phyloP scores from a whole-genome alignment of 2,113 vertebrate species.

The Chaetops frenatus region DNA sequence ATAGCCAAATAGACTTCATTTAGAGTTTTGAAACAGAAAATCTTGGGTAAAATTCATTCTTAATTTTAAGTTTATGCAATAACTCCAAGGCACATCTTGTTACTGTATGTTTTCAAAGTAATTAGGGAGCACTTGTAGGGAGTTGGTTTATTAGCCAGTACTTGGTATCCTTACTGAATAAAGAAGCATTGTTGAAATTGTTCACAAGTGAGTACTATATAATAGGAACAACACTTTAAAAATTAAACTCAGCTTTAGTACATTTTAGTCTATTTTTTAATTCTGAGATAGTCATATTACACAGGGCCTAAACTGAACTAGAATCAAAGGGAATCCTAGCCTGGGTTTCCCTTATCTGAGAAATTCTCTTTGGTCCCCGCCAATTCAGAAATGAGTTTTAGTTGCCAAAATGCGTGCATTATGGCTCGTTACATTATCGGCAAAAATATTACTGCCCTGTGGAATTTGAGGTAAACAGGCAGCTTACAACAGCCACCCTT shows the following conservation, averaged over 20 bases:
- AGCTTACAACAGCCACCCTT: background rate
- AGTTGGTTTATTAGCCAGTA: background rate
- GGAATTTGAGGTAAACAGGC: background rate
- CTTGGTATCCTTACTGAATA: background rate
- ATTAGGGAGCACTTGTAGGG: background rate
- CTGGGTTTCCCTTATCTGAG: background rate
- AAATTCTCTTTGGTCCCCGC: background rate
- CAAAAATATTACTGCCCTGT: background rate
- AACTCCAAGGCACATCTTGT: slow-evolving; percentile 23
- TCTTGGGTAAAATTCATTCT: slow-evolving; percentile 22
- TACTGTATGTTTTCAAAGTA: slow-evolving; percentile 12
- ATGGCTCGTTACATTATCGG: background rate
- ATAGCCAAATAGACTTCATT: slow-evolving; percentile 2
- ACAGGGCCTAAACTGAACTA: background rate
- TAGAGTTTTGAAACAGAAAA: slow-evolving; percentile 36
- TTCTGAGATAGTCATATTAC: background rate
- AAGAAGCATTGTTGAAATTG: background rate
- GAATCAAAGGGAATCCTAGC: background rate
- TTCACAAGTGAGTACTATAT: background rate
- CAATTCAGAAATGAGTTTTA: background rate
- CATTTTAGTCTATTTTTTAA: background rate
- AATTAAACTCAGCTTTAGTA: background rate
- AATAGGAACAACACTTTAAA: background rate
- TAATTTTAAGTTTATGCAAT: background rate
- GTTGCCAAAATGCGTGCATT: background rate